Percentiles rank a stretch among this genome's conserved stretches.
These are phyloP conservation scores for Hippoglossus hippoglossus DNA, from an alignment of 2,797 vertebrate species.

Conservation along the genomic window DNA sequence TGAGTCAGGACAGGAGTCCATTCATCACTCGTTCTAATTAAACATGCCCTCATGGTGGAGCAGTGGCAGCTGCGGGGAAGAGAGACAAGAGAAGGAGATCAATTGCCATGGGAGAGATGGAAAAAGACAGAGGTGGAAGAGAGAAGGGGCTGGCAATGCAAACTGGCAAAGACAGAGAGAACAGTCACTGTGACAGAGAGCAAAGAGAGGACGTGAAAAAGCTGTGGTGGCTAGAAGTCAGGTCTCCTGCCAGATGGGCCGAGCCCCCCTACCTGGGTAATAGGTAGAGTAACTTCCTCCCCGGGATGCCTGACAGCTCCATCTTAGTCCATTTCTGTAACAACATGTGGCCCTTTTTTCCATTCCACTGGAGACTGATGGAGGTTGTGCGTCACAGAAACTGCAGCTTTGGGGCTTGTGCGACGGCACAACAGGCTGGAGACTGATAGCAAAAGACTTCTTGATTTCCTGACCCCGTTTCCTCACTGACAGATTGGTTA, in stretches of 20 bases:
- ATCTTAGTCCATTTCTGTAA: conserved; percentile 72
- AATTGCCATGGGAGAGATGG: conserved; percentile 60
- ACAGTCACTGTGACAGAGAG: conserved; percentile 46
- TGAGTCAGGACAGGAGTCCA: conserved; percentile 62
- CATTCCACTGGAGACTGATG: conserved; percentile 60
- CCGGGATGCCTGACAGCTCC: conserved; percentile 56
- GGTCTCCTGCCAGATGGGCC: conserved; percentile 50
- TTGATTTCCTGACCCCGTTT: conserved; percentile 51
- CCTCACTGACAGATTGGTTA: conserved; percentile 39
- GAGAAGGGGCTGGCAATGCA: conserved; percentile 6
- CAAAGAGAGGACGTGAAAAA: conserved; percentile 43
- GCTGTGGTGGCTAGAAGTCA: conserved; percentile 55
- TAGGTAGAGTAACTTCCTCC: conserved; percentile 63
- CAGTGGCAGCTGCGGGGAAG: conserved; percentile 61
- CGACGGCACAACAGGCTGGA: conserved; percentile 33
- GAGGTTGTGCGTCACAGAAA: conserved; percentile 46
- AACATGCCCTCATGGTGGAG: conserved; percentile 64
- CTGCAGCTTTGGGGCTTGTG: conserved; percentile 25
- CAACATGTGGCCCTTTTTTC: conserved; percentile 68
- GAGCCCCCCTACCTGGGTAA: conserved; percentile 56
- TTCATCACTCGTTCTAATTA: conserved; percentile 78
- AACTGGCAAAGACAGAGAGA: conserved; percentile 36
- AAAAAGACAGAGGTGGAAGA: conserved; percentile 53
- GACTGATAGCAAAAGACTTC: conserved; percentile 43
- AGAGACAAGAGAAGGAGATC: conserved; percentile 69